Evolutionary conservation across 2,113 vertebrate genomes (phyloP).

Genomic region (Hemiscyllium ocellatum): DNA sequence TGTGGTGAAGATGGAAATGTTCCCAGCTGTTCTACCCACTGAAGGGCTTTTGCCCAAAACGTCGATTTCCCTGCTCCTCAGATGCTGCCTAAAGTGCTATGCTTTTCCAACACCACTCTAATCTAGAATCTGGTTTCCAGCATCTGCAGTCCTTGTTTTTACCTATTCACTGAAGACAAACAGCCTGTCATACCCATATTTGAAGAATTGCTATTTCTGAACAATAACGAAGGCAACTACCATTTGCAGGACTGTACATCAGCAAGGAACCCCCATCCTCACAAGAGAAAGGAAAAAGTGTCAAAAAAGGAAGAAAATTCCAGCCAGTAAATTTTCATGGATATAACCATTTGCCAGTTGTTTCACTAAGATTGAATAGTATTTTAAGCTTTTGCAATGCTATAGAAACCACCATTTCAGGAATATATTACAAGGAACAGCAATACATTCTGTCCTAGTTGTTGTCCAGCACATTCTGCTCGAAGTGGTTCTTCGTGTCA

Average conservation of each 20-base stretch:
- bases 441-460: neutral
- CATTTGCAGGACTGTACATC: neutral
- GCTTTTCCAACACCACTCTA: no score
- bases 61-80: no score
- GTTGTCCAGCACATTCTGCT: neutral
- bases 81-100: no score
- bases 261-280: neutral
- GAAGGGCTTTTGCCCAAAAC: neutral
- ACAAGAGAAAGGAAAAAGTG: no score
- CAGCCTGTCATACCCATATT: neutral
- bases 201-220: neutral
- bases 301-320: neutral
- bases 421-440: neutral
- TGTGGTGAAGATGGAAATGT: neutral
- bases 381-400: neutral
- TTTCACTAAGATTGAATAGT: neutral
- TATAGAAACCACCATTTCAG: neutral
- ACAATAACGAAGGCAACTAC: no score
- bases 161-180: neutral
- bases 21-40: neutral
- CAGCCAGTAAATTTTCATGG: neutral
- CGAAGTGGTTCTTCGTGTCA: neutral
- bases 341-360: neutral
- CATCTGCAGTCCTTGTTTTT: no score
- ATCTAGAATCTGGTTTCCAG: no score